phyloP scores from a whole-genome alignment of 2,797 vertebrate species.

The Esox masquinongy region DNA sequence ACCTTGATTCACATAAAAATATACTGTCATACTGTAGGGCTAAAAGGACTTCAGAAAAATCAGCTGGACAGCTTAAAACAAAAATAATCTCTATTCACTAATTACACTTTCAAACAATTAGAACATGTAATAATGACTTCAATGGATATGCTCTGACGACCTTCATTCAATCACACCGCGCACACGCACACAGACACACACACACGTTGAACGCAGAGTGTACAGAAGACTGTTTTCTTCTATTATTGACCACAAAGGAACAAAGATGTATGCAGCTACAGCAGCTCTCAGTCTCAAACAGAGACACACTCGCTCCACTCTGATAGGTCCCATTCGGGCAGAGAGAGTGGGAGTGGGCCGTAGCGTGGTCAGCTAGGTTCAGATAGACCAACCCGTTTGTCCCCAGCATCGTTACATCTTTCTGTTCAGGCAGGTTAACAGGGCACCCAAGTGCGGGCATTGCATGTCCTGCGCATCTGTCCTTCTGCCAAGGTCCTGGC shows the following conservation, averaged over 20 bases:
- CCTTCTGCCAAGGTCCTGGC: slow-evolving; percentile 14
- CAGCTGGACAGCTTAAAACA: slow-evolving; percentile 54
- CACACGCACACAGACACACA: slow-evolving; percentile 4
- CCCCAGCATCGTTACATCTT: slow-evolving; percentile 7
- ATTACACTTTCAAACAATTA: slow-evolving; percentile 59
- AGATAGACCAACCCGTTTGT: background rate
- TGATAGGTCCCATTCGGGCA: slow-evolving; percentile 22
- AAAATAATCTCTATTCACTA: slow-evolving; percentile 58
- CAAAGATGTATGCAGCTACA: slow-evolving; percentile 5
- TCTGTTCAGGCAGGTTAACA: slow-evolving; percentile 15
- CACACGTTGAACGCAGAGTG: background rate
- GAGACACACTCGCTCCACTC: slow-evolving; percentile 18
- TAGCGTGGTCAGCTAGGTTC: background rate
- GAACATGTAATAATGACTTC: slow-evolving; percentile 54
- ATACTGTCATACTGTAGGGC: slow-evolving; percentile 35
- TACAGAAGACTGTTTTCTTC: slow-evolving; percentile 54
- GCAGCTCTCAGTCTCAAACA: slow-evolving; percentile 30
- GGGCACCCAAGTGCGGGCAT: background rate
- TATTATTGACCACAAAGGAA: slow-evolving; percentile 68
- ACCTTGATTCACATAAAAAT: slow-evolving; percentile 44
- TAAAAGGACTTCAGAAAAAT: slow-evolving; percentile 55
- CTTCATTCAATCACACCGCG: background rate
- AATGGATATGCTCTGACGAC: slow-evolving; percentile 46
- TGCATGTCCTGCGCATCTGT: slow-evolving; percentile 7
- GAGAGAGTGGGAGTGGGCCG: background rate